Conservation (phyloP, 2,888 invertebrate genomes). For the Erebia palarica region DNA sequence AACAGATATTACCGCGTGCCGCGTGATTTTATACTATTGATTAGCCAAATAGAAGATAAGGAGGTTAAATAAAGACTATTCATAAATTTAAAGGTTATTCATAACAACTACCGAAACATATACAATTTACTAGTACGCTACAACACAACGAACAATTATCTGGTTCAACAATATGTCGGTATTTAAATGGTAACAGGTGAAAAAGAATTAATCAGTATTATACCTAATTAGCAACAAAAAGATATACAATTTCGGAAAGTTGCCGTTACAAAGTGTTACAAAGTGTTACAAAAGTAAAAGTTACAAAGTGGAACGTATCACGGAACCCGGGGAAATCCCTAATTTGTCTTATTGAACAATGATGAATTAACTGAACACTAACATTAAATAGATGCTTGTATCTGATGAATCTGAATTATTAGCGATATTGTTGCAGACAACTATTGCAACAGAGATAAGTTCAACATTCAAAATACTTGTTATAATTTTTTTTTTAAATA, state of each 20-base stretch:
- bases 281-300: no score
- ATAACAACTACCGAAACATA: neutral
- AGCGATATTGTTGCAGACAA: neutral
- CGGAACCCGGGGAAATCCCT: slow-evolving; percentile 45
- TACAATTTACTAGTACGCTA: neutral
- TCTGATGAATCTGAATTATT: slow-evolving; percentile 5
- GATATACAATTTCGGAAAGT: slow-evolving; percentile 49
- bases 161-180: slow-evolving; percentile 31
- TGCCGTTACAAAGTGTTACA: slow-evolving; percentile 47
- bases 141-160: slow-evolving; percentile 19
- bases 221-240: slow-evolving; percentile 45
- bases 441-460: neutral
- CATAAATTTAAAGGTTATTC: neutral
- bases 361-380: slow-evolving; percentile 4
- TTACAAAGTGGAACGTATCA: slow-evolving; percentile 47
- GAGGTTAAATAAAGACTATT: neutral
- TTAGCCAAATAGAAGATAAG: no score
- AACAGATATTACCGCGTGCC: no score
- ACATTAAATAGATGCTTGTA: slow-evolving; percentile 6
- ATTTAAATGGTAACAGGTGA: slow-evolving; percentile 44
- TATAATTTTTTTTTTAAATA: neutral
- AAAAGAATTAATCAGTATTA: slow-evolving; percentile 42
- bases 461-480: neutral
- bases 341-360: slow-evolving; percentile 31
- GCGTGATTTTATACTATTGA: no score